Evolutionary conservation across 2,797 vertebrate genomes (phyloP), one percentile per base, ranked within the genome.

Genomic region (Sebastes oblongus): DNA sequence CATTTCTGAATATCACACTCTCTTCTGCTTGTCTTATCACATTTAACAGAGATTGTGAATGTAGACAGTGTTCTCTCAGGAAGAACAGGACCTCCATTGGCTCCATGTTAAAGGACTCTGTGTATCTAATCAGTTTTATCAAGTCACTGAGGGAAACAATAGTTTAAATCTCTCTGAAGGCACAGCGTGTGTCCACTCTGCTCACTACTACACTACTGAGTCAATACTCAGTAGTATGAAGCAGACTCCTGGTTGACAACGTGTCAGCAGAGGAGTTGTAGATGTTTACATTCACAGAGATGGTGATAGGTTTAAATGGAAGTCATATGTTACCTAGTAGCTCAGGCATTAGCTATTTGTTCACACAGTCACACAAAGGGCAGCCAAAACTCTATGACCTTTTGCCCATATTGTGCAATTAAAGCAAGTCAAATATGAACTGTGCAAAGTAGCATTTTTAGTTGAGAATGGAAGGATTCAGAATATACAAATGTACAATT

Each of bases 281-380:
- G n/a, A 29, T 88, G 87, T 90, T 88, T 86, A 65, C 80, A 18
- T 46, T 46, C 42, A 69, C 83, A 78, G 72, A 46, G 60, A 64
- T 27, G 46, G 60, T 52, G 16, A 30, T 22, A 50, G 75, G 77
- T 78, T 54, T 56, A 56, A 68, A 68, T 70, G 52, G 59, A 81
- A 52, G 61, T 88, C 77, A 69, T 42, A 34, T 80, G 71, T 80
- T 66, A 13, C 65, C 84, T 60, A 12, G 60, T 46, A 16, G 81
- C 79, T 88, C 71, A 65, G 55, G 42, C 20, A 2, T 8, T n/a
- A 72, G 79, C 36, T 14, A 39, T 78, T 83, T 77, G 66, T 62
- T 52, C 8, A 46, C 18, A 76, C 74, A 42, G 72, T 75, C 64
- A 54, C 22, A 42, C 29, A 60, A 46, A 71, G 20, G 58, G 62